These are phyloP conservation scores for Lycocorax pyrrhopterus DNA, from an alignment of 2,113 vertebrate genomes.

Conservation along the genomic window DNA sequence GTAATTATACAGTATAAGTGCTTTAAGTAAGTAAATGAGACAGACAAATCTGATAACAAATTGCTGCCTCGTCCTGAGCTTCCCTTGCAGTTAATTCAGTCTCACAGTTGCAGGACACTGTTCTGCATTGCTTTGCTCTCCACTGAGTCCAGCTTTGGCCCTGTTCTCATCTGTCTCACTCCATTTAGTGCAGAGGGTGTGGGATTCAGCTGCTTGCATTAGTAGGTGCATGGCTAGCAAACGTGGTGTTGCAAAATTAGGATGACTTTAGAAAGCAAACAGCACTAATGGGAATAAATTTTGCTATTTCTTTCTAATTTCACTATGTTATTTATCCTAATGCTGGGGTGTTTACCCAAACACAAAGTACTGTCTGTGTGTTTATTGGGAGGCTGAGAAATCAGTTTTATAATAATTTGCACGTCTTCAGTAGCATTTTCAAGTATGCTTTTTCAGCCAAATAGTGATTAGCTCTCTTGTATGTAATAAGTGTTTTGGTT, in stretches of 20 bases:
- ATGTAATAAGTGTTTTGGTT: not conserved
- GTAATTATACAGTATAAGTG: slow-evolving; percentile 20
- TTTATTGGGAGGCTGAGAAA: not conserved
- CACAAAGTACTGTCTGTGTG: not conserved
- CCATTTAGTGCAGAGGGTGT: not conserved
- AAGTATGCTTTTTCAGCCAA: not conserved
- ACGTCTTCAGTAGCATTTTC: not conserved
- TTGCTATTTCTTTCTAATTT: not conserved
- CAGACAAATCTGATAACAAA: not conserved
- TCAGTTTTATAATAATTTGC: not conserved
- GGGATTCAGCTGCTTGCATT: not conserved
- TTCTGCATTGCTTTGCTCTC: not conserved
- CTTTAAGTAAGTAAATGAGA: slow-evolving; percentile 19
- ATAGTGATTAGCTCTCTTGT: not conserved
- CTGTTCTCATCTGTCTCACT: not conserved
- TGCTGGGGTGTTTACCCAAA: not conserved
- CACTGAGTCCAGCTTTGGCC: not conserved
- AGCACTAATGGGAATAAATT: not conserved
- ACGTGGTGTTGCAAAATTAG: not conserved
- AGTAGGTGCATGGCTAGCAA: not conserved
- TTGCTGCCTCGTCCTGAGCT: not conserved
- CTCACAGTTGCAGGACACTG: not conserved
- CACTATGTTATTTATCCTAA: not conserved
- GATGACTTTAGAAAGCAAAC: not conserved
- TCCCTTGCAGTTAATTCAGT: not conserved